phyloP scores from a whole-genome alignment of 2,797 vertebrate species.

The Pseudocheirus occidentalis region DNA sequence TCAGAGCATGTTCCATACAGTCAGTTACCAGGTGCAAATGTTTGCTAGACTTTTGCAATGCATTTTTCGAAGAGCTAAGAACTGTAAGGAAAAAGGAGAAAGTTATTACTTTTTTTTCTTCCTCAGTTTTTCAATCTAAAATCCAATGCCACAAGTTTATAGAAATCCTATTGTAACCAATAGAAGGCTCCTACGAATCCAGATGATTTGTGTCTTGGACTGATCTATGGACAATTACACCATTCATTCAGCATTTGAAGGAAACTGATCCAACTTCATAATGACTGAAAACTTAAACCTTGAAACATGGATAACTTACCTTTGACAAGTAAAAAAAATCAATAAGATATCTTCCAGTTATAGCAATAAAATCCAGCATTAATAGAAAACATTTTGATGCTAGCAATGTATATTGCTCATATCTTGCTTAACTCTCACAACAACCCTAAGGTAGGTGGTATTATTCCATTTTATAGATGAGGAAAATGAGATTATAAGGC shows the following conservation, averaged over 20 bases:
- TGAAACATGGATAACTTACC: neutral
- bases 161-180: neutral
- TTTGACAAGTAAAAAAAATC: neutral
- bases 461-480: neutral
- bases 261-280: neutral
- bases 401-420: neutral
- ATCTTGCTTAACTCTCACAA: neutral
- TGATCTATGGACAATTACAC: neutral
- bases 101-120: constrained; percentile 8
- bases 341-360: neutral
- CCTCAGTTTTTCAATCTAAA: neutral
- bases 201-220: constrained; percentile 5
- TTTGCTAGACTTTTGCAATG: fast-evolving
- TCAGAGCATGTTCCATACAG: constrained; percentile 76
- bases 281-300: neutral
- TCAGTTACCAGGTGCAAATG: constrained; percentile 67
- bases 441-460: neutral
- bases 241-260: neutral
- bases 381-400: neutral
- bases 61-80: fast-evolving
- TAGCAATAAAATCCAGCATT: neutral
- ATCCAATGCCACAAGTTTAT: neutral
- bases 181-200: neutral
- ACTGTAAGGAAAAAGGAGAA: constrained; percentile 26
- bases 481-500: neutral